phyloP scores from a whole-genome alignment of 2,888 invertebrate species.

The Drosophila limbata region DNA sequence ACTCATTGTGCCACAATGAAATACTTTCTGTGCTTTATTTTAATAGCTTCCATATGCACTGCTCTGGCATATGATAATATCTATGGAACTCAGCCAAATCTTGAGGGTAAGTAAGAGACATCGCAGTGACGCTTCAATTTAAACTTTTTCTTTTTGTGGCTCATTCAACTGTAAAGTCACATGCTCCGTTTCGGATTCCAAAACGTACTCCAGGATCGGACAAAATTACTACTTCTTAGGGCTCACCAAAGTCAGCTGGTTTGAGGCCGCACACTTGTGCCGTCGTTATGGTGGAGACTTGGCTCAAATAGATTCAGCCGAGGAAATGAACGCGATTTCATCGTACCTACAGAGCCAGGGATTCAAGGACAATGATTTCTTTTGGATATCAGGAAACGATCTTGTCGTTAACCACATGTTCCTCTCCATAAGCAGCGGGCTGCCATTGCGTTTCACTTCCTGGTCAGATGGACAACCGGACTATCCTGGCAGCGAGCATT shows the following conservation, averaged over 20 bases:
- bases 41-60: background rate
- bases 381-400: slow-evolving; percentile 43
- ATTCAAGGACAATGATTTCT: background rate
- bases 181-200: background rate
- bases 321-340: slow-evolving; percentile 9
- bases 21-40: background rate
- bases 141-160: background rate
- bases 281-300: slow-evolving; percentile 31
- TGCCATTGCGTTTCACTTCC: background rate
- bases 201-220: slow-evolving; percentile 6
- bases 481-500: slow-evolving; percentile 16
- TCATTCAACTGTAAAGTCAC: slow-evolving; percentile 5
- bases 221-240: slow-evolving; percentile 19
- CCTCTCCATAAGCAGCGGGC: slow-evolving; percentile 7
- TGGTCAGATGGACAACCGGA: slow-evolving; percentile 38
- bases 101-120: slow-evolving; percentile 9
- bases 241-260: slow-evolving; percentile 13
- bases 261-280: slow-evolving; percentile 15
- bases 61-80: background rate
- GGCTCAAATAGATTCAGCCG: slow-evolving; percentile 19
- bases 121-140: background rate
- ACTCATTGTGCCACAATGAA: slow-evolving; percentile 4
- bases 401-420: background rate
- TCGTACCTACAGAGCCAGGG: slow-evolving; percentile 1
- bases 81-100: background rate